phyloP scores from a whole-genome alignment of 2,888 invertebrate genomes.

The Chironomus riparius region DNA sequence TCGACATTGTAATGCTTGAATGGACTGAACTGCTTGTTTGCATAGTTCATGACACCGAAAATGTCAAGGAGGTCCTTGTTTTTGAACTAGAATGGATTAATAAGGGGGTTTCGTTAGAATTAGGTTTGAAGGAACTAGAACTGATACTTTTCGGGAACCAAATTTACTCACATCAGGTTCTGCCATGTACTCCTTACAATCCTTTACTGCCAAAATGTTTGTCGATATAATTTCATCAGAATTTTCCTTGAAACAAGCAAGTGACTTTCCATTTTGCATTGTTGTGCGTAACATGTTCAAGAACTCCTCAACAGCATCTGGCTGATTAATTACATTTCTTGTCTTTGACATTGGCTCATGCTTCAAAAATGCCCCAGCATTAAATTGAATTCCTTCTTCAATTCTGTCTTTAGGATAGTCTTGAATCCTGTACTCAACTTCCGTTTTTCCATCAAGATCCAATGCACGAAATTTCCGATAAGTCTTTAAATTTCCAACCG shows the following conservation, averaged over 20 bases:
- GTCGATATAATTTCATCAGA: conserved; percentile 2
- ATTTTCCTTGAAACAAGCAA: conserved; percentile 14
- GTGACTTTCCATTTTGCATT: neutral
- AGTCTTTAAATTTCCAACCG: neutral
- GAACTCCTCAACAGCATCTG: neutral
- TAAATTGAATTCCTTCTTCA: conserved; percentile 17
- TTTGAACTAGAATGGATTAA: too few species aligned
- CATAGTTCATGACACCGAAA: neutral
- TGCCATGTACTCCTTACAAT: neutral
- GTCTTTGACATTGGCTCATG: conserved; percentile 13
- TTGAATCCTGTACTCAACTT: conserved; percentile 19
- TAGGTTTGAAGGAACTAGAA: too few species aligned
- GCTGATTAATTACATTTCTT: neutral
- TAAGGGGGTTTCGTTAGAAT: too few species aligned
- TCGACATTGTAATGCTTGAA: conserved; percentile 6
- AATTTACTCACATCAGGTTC: neutral
- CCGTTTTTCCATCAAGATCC: conserved; percentile 14
- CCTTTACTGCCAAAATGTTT: neutral
- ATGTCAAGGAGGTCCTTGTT: neutral
- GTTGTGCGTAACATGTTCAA: neutral
- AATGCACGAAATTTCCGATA: conserved; percentile 12
- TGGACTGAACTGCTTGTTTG: neutral
- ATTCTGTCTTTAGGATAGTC: conserved; percentile 22
- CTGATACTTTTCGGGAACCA: too few species aligned
- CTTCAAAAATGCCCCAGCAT: neutral